Conservation (phyloP, 2,113 vertebrate species). For the Eptatretus burgeri region DNA sequence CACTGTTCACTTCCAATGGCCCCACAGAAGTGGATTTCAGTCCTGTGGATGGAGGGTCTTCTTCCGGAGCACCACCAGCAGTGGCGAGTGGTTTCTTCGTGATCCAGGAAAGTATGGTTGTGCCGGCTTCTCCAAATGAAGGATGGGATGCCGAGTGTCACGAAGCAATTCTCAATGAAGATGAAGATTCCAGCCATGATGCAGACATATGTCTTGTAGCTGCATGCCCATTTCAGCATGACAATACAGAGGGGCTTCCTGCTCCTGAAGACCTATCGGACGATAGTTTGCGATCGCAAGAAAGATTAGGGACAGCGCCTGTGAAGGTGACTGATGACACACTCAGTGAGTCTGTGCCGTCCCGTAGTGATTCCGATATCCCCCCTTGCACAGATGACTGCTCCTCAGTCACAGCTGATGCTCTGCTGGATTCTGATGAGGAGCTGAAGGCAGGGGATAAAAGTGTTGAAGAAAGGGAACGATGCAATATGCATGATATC, state of each 20-base stretch:
- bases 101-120: constrained; percentile 25
- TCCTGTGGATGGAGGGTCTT: constrained; percentile 15
- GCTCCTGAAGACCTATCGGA: constrained; percentile 36
- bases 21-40: constrained; percentile 30
- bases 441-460: constrained; percentile 24
- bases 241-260: constrained; percentile 69
- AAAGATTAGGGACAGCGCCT: constrained; percentile 15
- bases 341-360: constrained; percentile 53
- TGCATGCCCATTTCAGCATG: constrained; percentile 21
- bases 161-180: constrained; percentile 17
- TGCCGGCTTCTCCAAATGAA: constrained; percentile 19
- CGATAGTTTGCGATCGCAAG: constrained; percentile 40
- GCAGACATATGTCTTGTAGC: constrained; percentile 17
- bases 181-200: constrained; percentile 27
- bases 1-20: constrained; percentile 20
- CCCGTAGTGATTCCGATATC: constrained; percentile 66
- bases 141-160: constrained; percentile 12
- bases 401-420: constrained; percentile 56
- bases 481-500: no score
- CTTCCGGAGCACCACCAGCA: constrained; percentile 18
- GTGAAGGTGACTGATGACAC: constrained; percentile 39
- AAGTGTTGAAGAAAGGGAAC: no score
- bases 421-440: constrained; percentile 55
- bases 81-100: constrained; percentile 20
- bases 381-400: constrained; percentile 58